These are phyloP conservation scores for Cheilosia vernalis DNA, from an alignment of 2,888 invertebrate genomes.

Conservation along the genomic window DNA sequence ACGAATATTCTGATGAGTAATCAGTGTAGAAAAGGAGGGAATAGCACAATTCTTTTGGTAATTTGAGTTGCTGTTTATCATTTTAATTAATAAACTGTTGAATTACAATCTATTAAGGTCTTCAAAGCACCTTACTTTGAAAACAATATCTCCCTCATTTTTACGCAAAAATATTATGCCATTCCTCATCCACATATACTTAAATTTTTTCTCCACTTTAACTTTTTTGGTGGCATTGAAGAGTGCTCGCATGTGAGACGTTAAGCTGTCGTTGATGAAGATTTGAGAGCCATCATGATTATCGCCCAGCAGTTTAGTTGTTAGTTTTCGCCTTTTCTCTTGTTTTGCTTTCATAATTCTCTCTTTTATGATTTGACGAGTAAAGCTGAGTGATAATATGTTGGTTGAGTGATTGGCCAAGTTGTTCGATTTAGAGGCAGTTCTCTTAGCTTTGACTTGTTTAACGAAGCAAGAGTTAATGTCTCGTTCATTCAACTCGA, in stretches of 20 bases:
- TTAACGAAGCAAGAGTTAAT: slow-evolving; percentile 30
- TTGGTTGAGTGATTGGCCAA: not conserved
- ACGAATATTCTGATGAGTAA: slow-evolving; percentile 43
- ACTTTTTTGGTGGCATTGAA: slow-evolving; percentile 17
- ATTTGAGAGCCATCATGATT: too few relatives aligned
- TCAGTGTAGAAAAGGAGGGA: slow-evolving; percentile 1
- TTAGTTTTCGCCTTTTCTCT: not conserved
- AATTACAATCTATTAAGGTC: slow-evolving; percentile 26
- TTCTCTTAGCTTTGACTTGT: slow-evolving; percentile 16
- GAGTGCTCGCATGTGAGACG: slow-evolving; percentile 9
- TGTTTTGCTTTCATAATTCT: too few relatives aligned
- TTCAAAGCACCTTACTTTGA: slow-evolving; percentile 35
- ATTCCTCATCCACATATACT: slow-evolving; percentile 1
- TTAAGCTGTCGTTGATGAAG: slow-evolving; percentile 2
- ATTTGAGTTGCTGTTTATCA: not conserved
- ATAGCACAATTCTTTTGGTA: slow-evolving; percentile 9
- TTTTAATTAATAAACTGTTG: not conserved
- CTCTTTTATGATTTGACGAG: slow-evolving; percentile 3
- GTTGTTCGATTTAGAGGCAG: slow-evolving; percentile 7
- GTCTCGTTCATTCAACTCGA: slow-evolving; percentile 23
- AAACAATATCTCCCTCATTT: not conserved
- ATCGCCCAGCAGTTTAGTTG: slow-evolving; percentile 21
- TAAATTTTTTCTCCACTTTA: slow-evolving; percentile 12
- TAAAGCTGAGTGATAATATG: not conserved
- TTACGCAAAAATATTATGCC: slow-evolving; percentile 1